Evolutionary conservation across 2,797 vertebrate species (phyloP).

Genomic region (Pygocentrus nattereri): DNA sequence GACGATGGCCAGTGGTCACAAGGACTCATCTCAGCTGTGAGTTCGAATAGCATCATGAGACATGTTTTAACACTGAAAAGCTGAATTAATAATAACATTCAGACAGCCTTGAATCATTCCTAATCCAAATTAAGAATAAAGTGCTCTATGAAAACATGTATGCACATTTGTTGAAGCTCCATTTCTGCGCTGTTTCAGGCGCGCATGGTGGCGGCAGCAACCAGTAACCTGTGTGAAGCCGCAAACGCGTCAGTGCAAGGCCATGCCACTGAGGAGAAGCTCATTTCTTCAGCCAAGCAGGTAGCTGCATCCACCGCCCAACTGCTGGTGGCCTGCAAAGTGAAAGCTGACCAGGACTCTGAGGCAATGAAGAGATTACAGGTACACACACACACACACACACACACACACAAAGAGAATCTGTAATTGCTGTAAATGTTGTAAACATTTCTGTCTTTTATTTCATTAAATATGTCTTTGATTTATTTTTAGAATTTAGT

Average conservation of each 20-base stretch:
- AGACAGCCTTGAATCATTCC: too few species aligned
- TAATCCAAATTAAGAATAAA: too few species aligned
- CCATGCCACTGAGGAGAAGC: slow-evolving; percentile 96
- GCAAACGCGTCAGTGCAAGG: slow-evolving; percentile 96
- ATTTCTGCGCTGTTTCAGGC: slow-evolving; percentile 78
- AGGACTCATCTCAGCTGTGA: slow-evolving; percentile 97
- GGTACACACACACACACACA: slow-evolving; percentile 71
- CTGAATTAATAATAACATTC: too few species aligned
- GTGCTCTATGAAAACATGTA: too few species aligned
- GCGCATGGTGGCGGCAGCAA: slow-evolving; percentile 94
- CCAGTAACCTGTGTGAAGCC: slow-evolving; percentile 95
- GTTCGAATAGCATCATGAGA: slow-evolving; percentile 60
- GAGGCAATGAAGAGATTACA: slow-evolving; percentile 97
- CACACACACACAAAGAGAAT: too few species aligned
- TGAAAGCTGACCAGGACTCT: slow-evolving; percentile 95
- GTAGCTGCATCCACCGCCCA: slow-evolving; percentile 96
- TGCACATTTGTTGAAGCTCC: background rate
- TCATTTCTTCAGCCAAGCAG: slow-evolving; percentile 97
- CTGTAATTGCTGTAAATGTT: too few species aligned
- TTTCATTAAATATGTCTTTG: too few species aligned
- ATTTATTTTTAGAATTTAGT: too few species aligned
- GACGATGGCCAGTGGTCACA: slow-evolving; percentile 99
- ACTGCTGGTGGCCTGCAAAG: slow-evolving; percentile 96
- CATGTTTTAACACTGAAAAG: too few species aligned
- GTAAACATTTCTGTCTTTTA: too few species aligned